Conservation (phyloP, 2,797 vertebrate species). For the Rhinatrema bivittatum region DNA sequence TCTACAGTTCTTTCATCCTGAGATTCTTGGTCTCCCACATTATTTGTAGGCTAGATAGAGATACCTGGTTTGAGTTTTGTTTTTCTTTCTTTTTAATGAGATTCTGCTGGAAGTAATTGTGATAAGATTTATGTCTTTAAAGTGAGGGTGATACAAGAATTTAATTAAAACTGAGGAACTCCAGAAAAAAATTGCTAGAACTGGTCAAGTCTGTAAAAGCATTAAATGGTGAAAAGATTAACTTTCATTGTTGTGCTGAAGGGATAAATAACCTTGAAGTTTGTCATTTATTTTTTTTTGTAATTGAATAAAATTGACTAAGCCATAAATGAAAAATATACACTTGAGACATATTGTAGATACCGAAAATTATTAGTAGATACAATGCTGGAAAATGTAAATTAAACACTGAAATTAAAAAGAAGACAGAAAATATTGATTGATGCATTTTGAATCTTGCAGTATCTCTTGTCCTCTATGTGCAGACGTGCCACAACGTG, state of each 20-base stretch:
- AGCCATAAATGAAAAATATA: constrained; percentile 13
- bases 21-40: no score
- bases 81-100: not conserved
- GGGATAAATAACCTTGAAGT: constrained; percentile 13
- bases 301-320: constrained; percentile 9
- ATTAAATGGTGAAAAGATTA: not conserved
- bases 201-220: not conserved
- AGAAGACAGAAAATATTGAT: not conserved
- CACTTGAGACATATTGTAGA: not conserved
- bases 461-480: not conserved
- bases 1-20: no score
- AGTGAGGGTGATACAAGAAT: not conserved
- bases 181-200: not conserved
- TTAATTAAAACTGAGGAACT: constrained; percentile 14
- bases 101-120: not conserved
- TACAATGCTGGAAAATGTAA: not conserved
- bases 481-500: not conserved
- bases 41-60: no score
- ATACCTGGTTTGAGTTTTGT: no score
- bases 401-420: not conserved
- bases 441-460: not conserved
- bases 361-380: constrained; percentile 1
- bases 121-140: constrained; percentile 13
- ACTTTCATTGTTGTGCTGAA: not conserved
- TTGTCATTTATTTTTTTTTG: constrained; percentile 8